These are phyloP conservation scores for Aphodius granarius DNA, from an alignment of 2,888 invertebrate genomes.

Conservation along the genomic window DNA sequence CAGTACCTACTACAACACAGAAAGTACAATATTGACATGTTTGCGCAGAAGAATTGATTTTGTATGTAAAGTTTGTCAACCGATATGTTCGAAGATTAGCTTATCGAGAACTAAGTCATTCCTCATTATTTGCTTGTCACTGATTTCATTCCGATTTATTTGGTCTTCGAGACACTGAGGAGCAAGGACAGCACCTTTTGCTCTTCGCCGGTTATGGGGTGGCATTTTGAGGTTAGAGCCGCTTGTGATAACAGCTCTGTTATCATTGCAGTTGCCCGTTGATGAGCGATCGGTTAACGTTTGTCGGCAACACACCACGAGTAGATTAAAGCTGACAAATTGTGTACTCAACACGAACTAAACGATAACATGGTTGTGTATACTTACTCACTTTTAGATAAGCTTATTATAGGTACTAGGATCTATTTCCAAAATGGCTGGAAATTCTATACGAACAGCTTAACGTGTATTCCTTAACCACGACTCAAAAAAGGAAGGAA, in stretches of 20 bases:
- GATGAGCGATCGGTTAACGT: conserved; percentile 45
- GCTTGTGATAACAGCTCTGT: neutral
- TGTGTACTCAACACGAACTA: conserved; percentile 33
- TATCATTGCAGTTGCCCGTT: conserved; percentile 32
- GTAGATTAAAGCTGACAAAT: conserved; percentile 46
- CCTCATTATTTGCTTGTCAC: neutral
- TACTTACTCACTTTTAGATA: neutral
- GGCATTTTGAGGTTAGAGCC: neutral
- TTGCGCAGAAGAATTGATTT: conserved; percentile 12
- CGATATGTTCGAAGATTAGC: conserved; percentile 5
- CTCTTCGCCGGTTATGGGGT: neutral
- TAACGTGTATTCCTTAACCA: too few species aligned
- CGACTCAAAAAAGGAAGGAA: neutral
- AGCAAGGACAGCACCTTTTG: conserved; percentile 2
- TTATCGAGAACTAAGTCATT: neutral
- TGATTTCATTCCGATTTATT: conserved; percentile 11
- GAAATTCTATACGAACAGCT: too few species aligned
- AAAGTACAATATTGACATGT: conserved; percentile 11
- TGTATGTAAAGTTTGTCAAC: conserved; percentile 11
- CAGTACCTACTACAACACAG: conserved; percentile 2
- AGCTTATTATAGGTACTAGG: neutral
- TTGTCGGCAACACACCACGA: conserved; percentile 47
- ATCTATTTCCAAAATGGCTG: conserved; percentile 11
- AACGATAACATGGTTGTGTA: neutral
- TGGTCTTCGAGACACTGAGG: neutral